Evolutionary conservation across 2,888 invertebrate genomes (phyloP).

Genomic region (Ochropleura plecta): DNA sequence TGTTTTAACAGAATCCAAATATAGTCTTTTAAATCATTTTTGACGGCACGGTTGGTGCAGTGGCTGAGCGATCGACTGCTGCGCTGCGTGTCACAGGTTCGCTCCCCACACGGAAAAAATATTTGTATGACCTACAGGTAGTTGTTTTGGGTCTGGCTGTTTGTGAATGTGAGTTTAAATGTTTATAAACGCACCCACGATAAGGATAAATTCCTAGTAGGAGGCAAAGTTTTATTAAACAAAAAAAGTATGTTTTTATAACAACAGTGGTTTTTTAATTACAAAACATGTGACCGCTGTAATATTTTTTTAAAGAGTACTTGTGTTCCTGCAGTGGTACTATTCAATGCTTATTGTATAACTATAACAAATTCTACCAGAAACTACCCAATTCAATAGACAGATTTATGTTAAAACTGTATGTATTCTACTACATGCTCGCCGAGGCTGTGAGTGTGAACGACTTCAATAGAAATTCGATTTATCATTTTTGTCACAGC

Average conservation of each 20-base stretch:
- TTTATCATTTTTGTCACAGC: conserved; percentile 29
- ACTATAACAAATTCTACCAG: not conserved
- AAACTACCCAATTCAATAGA: not conserved
- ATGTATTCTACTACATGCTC: conserved; percentile 3
- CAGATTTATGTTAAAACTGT: conserved; percentile 20
- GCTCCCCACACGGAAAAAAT: too few relatives aligned
- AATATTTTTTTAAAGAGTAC: not conserved
- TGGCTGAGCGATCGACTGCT: too few relatives aligned
- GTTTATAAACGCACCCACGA: too few relatives aligned
- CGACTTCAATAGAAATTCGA: conserved; percentile 37
- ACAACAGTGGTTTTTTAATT: not conserved
- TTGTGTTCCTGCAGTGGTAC: not conserved
- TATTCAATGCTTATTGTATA: not conserved
- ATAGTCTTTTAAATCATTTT: too few relatives aligned
- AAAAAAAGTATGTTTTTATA: too few relatives aligned
- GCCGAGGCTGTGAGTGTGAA: not conserved
- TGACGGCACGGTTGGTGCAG: too few relatives aligned
- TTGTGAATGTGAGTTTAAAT: too few relatives aligned
- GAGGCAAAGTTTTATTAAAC: too few relatives aligned
- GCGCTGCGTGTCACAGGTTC: too few relatives aligned
- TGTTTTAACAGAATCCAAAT: rapidly evolving
- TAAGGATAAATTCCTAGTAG: too few relatives aligned
- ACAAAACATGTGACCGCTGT: not conserved
- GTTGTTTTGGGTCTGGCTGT: too few relatives aligned
- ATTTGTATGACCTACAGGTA: too few relatives aligned